Evolutionary conservation across 2,113 vertebrate genomes (phyloP), one percentile per base, ranked within the genome.

Genomic region (Rhizomys pruinosus): DNA sequence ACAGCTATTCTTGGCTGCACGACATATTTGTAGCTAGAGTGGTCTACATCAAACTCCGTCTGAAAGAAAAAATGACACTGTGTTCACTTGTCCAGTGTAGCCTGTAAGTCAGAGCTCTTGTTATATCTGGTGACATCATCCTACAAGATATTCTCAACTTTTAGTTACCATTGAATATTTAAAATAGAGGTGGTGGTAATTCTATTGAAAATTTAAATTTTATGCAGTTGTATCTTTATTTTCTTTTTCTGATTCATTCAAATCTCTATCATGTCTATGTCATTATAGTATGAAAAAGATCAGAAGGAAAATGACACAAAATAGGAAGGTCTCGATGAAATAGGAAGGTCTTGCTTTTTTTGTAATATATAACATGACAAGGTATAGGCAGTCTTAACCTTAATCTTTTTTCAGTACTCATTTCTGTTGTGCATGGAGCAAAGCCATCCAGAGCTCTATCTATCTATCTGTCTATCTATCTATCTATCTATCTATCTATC

Each of bases 231-330:
- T 71, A 42, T 92, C 13, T 84, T 55, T 80, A 15, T 87, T 90
- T 94, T 90, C n/a, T 17, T 72, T 77, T 84, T 89, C 37, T 19
- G 90, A 88, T 37, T 80, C 3, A 32, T 64, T 34, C 89, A 94
- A 91, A 3, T 1, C n/a, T 27, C 27, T 13, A 9, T 89, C 17
- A 37, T 73, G 3, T 66, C 66, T 71, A 1, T 85, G 61, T 12
- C 11, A 61, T 61, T 74, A 17, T 20, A 47, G n/a, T 47, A 37
- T 44, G 37, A 86, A 86, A 90, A 23, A 47, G 34, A 90, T 69
- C 84, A 76, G 44, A 55, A 68, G 3, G 39, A 66, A 66, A 69
- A 68, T 7, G 27, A 44, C 4, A 61, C 55, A 52, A 6, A 37
- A 32, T 42, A 52, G 47, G 47, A 52, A 52, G 47, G 47, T 52